Evolutionary conservation across 2,797 vertebrate species (phyloP).

Genomic region (Microctenopoma lineatum): DNA sequence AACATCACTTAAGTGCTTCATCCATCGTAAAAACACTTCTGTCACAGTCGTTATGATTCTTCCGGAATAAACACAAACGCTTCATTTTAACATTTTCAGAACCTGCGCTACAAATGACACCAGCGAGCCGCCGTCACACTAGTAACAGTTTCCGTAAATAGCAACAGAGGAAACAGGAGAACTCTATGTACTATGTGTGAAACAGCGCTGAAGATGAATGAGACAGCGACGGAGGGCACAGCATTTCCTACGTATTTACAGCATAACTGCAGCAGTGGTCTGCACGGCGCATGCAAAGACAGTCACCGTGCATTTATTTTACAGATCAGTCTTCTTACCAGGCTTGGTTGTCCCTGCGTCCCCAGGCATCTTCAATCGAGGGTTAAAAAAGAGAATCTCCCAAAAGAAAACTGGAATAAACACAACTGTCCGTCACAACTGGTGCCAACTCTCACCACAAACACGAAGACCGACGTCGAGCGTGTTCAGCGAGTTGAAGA

Average conservation of each 20-base stretch:
- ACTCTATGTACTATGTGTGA: not conserved
- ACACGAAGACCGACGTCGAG: not conserved
- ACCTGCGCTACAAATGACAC: not conserved
- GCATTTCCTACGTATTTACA: not conserved
- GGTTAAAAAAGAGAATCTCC: constrained; percentile 1
- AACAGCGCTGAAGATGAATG: not conserved
- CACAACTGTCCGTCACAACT: constrained; percentile 9
- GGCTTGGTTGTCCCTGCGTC: constrained; percentile 79
- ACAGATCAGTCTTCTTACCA: constrained; percentile 65
- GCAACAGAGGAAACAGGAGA: too few species aligned
- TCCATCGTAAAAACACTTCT: not conserved
- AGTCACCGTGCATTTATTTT: not conserved
- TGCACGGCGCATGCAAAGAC: not conserved
- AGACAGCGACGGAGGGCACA: not conserved
- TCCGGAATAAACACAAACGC: too few species aligned
- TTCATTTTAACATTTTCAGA: not conserved
- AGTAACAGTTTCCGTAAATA: rapidly evolving
- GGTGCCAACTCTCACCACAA: constrained; percentile 4
- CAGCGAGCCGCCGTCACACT: not conserved
- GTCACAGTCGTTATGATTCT: too few species aligned
- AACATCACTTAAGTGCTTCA: not conserved
- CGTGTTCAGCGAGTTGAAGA: too few species aligned
- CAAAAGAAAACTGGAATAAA: not conserved
- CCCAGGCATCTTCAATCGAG: constrained; percentile 65
- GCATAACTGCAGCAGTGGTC: not conserved